Evolutionary conservation across 1,140 invertebrate species (phyloP).

Genomic region (Euglossa dilemma): DNA sequence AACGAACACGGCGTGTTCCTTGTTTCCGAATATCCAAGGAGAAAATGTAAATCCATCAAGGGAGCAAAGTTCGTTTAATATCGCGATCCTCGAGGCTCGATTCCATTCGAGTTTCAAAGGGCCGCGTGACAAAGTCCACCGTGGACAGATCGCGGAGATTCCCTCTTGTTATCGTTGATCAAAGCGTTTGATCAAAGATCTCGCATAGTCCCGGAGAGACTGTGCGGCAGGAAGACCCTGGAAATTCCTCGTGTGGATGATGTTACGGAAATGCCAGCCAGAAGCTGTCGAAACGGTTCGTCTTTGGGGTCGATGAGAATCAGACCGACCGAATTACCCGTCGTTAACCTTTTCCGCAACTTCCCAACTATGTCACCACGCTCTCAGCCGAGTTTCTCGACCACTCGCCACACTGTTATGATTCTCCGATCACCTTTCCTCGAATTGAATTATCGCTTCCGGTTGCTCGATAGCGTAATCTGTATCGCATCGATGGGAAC

Average conservation of each 20-base stretch:
- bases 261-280: background rate
- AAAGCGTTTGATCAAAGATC: conserved; percentile 22
- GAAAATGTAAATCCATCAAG: background rate
- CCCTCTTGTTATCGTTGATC: conserved; percentile 38
- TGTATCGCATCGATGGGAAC: no score
- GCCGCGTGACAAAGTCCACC: conserved; percentile 22
- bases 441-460: no score
- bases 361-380: background rate
- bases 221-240: background rate
- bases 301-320: background rate
- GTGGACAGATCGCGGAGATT: conserved; percentile 11
- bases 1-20: background rate
- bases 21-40: background rate
- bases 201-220: background rate
- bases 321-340: background rate
- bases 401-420: conserved; percentile 13
- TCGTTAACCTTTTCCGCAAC: conserved; percentile 21
- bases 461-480: no score
- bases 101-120: conserved; percentile 15
- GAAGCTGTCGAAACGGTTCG: background rate
- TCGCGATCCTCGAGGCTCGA: conserved; percentile 4
- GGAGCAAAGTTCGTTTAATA: background rate
- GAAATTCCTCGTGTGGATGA: conserved; percentile 21
- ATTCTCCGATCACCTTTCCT: background rate
- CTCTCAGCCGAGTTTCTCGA: background rate